Conservation (phyloP, 2,888 invertebrate species). For the Crocallis elinguaria region DNA sequence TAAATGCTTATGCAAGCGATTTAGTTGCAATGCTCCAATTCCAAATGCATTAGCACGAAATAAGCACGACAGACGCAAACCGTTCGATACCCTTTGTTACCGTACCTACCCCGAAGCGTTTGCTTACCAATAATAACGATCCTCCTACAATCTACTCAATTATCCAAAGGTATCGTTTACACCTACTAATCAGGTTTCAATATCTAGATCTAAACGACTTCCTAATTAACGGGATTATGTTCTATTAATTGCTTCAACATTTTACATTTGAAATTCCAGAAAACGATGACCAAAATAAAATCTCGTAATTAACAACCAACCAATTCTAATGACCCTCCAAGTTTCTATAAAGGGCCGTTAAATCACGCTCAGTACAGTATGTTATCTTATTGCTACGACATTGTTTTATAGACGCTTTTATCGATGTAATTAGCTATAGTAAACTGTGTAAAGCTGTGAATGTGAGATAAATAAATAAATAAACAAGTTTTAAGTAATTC, state of each 20-base stretch:
- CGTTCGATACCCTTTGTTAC: slow-evolving; percentile 5
- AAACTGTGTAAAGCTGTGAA: too few relatives aligned
- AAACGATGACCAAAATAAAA: slow-evolving; percentile 9
- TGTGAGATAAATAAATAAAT: too few relatives aligned
- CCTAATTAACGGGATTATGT: slow-evolving; percentile 7
- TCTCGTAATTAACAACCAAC: slow-evolving; percentile 12
- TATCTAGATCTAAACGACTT: neutral
- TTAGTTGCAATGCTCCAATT: slow-evolving; percentile 1
- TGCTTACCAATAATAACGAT: too few relatives aligned
- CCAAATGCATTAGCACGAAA: neutral
- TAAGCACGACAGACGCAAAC: neutral
- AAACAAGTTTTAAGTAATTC: slow-evolving; percentile 76
- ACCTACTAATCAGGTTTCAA: neutral
- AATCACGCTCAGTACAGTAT: slow-evolving; percentile 23
- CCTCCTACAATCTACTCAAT: neutral
- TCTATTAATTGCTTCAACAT: neutral
- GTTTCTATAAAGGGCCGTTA: slow-evolving; percentile 18
- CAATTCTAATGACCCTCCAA: slow-evolving; percentile 17
- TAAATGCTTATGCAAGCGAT: neutral
- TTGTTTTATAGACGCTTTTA: slow-evolving; percentile 72
- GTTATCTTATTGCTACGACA: slow-evolving; percentile 50
- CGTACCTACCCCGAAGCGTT: neutral
- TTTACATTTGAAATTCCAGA: slow-evolving; percentile 4
- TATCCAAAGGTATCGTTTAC: neutral
- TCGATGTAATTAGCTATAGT: slow-evolving; percentile 57